Base-by-base conservation (phyloP, 2,113 vertebrate genomes). In the Halcyon senegalensis region DNA sequence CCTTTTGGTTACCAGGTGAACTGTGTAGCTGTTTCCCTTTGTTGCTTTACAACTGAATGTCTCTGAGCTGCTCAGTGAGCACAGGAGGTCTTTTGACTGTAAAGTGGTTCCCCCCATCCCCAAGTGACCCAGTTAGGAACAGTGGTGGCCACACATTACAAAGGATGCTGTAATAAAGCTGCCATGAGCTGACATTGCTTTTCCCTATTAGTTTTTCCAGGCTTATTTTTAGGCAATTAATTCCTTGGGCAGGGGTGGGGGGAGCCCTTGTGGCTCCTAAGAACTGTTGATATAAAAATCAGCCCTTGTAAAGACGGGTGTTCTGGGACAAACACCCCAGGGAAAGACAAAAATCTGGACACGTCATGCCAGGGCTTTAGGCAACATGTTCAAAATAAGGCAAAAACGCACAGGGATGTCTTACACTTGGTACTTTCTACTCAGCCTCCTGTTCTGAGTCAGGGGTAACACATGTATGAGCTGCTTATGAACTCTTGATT, bases 211-310 rank as follows among this genome's bases (percentile, higher is more conserved):
- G 62, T n/a, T 84, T 76, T 78, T 88, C 67, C 80, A 94, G 63
- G 48, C 33, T 95, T 94, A 91, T 89, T 96, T 97, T 96, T 93
- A 93, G 92, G 64, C 60, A 27, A 33, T 84, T 89, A 84, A 91
- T 81, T 91, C 35, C 79, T 48, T 50, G 46, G 46, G 20, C 9
- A 9, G 46, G 46, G 30, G 48, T 70, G 48, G 21, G 48, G 48
- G 30, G 46, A 33, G 37, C 35, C 17, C 18, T 55, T 50, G 64
- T 84, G 81, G 84, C 70, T 96, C 84, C 77, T 84, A 91, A 93
- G 81, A 94, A 74, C 31, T 78, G 82, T 37, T 90, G 56, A 80
- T 94, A 35, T 27, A 75, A 86, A 89, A 67, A 56, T 23, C 69
- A 74, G 50, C 46, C 87, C 95, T 91, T 95, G 70, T 95, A 93